Percentiles rank a stretch among this genome's conserved stretches.
Conservation (phyloP, 2,113 vertebrate genomes). For the Ancistrus triradiatus region DNA sequence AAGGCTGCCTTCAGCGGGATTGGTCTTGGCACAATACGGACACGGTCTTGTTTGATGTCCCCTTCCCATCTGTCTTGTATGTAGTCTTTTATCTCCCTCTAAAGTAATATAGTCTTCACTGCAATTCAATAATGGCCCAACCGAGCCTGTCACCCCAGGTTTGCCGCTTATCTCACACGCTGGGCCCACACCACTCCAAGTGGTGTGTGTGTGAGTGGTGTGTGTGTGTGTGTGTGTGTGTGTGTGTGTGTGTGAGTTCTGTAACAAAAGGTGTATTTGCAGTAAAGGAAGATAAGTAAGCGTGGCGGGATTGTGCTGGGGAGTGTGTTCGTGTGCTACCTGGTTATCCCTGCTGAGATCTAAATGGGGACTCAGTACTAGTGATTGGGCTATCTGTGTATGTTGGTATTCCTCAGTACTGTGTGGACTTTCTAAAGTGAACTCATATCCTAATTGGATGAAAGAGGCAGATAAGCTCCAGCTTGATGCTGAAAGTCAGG, state of each 20-base stretch:
- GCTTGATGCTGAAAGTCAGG: slow-evolving; percentile 56
- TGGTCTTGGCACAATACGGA: slow-evolving; percentile 92
- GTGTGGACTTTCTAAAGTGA: slow-evolving; percentile 56
- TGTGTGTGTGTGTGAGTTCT: slow-evolving; percentile 51
- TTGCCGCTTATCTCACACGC: slow-evolving; percentile 89
- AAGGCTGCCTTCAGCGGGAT: slow-evolving; percentile 85
- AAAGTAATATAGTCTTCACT: slow-evolving; percentile 95
- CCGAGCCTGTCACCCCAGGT: slow-evolving; percentile 90
- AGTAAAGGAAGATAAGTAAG: slow-evolving; percentile 22
- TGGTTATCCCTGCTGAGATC: slow-evolving; percentile 69
- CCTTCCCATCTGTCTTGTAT: slow-evolving; percentile 91
- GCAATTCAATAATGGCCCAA: slow-evolving; percentile 95
- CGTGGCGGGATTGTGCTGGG: slow-evolving; percentile 41
- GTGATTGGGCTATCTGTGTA: slow-evolving; percentile 52
- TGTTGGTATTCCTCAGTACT: slow-evolving; percentile 52
- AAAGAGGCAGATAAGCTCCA: slow-evolving; percentile 57
- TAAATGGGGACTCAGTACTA: slow-evolving; percentile 68
- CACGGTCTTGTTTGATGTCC: slow-evolving; percentile 96
- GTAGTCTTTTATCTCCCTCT: slow-evolving; percentile 98
- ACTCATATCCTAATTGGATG: slow-evolving; percentile 68
- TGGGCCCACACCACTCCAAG: slow-evolving; percentile 70
- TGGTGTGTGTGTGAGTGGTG: slow-evolving; percentile 49
- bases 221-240: slow-evolving; percentile 49
- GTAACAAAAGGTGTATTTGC: slow-evolving; percentile 36
- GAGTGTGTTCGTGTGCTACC: slow-evolving; percentile 64